phyloP scores from a whole-genome alignment of 2,113 vertebrate species.

The Entosphenus tridentatus region DNA sequence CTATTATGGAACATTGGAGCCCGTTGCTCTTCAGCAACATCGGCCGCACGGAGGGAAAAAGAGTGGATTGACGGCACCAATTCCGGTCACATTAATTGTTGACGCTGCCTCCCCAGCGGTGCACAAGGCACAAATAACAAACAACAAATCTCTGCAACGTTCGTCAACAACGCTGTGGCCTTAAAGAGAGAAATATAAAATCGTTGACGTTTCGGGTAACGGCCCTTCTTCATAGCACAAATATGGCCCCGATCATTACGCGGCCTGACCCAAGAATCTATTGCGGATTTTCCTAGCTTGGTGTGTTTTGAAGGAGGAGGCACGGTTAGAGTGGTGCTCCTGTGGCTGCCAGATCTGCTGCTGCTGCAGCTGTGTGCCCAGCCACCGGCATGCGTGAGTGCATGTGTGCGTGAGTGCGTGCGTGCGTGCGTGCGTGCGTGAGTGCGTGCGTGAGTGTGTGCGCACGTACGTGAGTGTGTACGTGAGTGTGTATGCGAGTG shows the following conservation, averaged over 20 bases:
- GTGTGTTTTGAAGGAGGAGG: background rate
- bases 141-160: too few relatives aligned
- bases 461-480: background rate
- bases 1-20: too few relatives aligned
- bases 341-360: background rate
- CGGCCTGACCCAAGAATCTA: background rate
- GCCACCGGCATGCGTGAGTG: constrained; percentile 5
- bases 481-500: background rate
- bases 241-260: background rate
- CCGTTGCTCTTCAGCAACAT: too few relatives aligned
- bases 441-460: background rate
- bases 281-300: background rate
- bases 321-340: background rate
- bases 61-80: too few relatives aligned
- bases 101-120: too few relatives aligned
- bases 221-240: too few relatives aligned
- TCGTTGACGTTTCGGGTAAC: too few relatives aligned
- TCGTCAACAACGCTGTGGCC: too few relatives aligned
- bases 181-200: too few relatives aligned
- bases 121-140: too few relatives aligned
- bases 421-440: background rate
- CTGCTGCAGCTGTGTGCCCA: background rate
- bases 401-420: background rate
- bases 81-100: too few relatives aligned
- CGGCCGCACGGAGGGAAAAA: too few relatives aligned